Conservation (phyloP, 2,888 invertebrate species). For the Yponomeuta malinellus region DNA sequence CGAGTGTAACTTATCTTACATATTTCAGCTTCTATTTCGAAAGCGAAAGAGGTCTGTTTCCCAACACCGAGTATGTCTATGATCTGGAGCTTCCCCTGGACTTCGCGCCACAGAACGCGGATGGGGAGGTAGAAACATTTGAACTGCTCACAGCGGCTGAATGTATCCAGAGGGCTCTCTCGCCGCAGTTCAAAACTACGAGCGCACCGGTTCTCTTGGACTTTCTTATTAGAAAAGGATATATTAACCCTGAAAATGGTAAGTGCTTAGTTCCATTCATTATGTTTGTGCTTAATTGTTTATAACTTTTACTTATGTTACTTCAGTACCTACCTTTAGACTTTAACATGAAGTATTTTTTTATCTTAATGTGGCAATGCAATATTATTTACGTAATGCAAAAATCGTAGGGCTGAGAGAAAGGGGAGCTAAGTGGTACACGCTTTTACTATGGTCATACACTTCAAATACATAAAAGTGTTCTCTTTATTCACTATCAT, state of each 20-base stretch:
- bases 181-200: conserved; percentile 93
- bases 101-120: conserved; percentile 93
- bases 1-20: no score
- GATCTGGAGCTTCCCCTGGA: conserved; percentile 93
- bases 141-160: conserved; percentile 89
- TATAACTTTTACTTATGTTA: background rate
- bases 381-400: no score
- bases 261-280: conserved; percentile 29
- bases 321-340: background rate
- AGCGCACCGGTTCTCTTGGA: conserved; percentile 94
- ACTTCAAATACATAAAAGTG: no score
- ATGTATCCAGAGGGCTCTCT: conserved; percentile 86
- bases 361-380: no score
- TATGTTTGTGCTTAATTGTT: background rate
- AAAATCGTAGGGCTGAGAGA: no score
- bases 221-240: conserved; percentile 93
- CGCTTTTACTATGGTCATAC: no score
- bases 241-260: conserved; percentile 93
- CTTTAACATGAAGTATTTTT: no score
- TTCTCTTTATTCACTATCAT: no score
- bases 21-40: conserved; percentile 88
- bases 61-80: conserved; percentile 95
- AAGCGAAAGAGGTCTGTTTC: conserved; percentile 93
- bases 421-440: no score
- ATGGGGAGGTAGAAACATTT: conserved; percentile 96